Evolutionary conservation across 2,888 invertebrate species (phyloP), one percentile per base, ranked within the genome.

Genomic region (Ptilodon capucinus): DNA sequence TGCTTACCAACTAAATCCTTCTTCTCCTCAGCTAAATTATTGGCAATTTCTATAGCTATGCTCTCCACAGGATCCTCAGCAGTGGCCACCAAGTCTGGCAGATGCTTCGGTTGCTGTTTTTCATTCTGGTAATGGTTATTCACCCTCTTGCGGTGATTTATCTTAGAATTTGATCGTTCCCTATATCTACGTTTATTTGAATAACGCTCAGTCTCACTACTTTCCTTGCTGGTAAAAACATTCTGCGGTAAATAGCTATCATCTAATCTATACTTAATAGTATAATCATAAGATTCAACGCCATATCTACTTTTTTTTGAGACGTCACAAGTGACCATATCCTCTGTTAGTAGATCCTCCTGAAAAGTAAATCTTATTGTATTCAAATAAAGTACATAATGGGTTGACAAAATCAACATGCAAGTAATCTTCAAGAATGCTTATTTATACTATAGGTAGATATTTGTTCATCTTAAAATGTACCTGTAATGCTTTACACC

Each of bases 221-320:
- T 57, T 25, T 72, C 70, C 70, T 71, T 71, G 60, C 60, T 69
- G 38, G 74, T 74, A 66, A 88, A 89, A 46, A 84, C 71, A 61
- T 86, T 87, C 58, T 85, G 87, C 57, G 84, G 71, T 58, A 79
- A 67, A 74, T 76, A 86, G 43, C 79, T 73, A 76, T 91, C 92
- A 62, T 94, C 93, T 57, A 94, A 85, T 60, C 93, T 92, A 81
- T 93, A 93, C 67, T 92, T 92, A 63, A 93, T 81, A 32, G 93
- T 93, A 77, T 94, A 94, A 81, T 95, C 94, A 82, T 97, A 96
- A 78, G 94, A 94, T 83, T 97, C 96, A 42, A 96, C 95, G 76
- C 94, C 86, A 92, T 94, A 79, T 92, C 92, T 75, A 86, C 92
- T 76, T 84, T 92, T 70, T 89, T 93, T 81, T 84, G 94, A 93